Evolutionary conservation across 1,140 invertebrate genomes (phyloP).

Genomic region (Apis florea): DNA sequence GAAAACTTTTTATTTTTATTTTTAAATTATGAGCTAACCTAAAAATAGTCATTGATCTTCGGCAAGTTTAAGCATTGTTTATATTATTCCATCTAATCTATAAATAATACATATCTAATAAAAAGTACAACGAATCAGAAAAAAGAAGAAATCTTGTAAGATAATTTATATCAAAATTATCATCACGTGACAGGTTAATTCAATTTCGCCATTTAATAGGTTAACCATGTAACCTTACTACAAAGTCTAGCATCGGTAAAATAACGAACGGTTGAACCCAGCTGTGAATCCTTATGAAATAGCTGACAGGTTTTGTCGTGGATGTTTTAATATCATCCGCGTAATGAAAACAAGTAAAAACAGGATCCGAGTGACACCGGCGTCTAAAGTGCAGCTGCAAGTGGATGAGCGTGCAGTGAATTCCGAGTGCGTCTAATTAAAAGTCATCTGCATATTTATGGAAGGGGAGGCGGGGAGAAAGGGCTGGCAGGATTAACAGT

Average conservation of each 20-base stretch:
- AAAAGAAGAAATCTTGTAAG: too few relatives aligned
- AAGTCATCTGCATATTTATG: slow-evolving; percentile 53
- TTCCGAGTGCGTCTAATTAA: slow-evolving; percentile 55
- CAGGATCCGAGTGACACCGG: slow-evolving; percentile 30
- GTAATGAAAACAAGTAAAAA: slow-evolving; percentile 37
- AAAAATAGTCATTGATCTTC: too few relatives aligned
- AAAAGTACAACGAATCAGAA: too few relatives aligned
- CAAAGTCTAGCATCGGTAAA: not conserved
- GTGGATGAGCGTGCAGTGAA: slow-evolving; percentile 52
- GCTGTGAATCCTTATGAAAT: not conserved
- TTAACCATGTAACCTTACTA: too few relatives aligned
- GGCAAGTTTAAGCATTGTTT: too few relatives aligned
- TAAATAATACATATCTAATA: too few relatives aligned
- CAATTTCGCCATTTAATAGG: too few relatives aligned
- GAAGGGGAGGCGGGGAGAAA: slow-evolving; percentile 27
- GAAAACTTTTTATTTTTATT: too few relatives aligned
- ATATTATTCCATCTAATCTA: too few relatives aligned
- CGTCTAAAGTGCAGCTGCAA: slow-evolving; percentile 53
- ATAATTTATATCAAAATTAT: too few relatives aligned
- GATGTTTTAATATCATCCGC: slow-evolving; percentile 39
- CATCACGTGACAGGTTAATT: too few relatives aligned
- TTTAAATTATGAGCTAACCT: too few relatives aligned
- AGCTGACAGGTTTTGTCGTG: slow-evolving; percentile 3
- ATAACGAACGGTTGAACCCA: not conserved
- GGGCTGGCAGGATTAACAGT: slow-evolving; percentile 19